Conservation (phyloP, 2,113 vertebrate species). For the Heterocephalus glaber region DNA sequence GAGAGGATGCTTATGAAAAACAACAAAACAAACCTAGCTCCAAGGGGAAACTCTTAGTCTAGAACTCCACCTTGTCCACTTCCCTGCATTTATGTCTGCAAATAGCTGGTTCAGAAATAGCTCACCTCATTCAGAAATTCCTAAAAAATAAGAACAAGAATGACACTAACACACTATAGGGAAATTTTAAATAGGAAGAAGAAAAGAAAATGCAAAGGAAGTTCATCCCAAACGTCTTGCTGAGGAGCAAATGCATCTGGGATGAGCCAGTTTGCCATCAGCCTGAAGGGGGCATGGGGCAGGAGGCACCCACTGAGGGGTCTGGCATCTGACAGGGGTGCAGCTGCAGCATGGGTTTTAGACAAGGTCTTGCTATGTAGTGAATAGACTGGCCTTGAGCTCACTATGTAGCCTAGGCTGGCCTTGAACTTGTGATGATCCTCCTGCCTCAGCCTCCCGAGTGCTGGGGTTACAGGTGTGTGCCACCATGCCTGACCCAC, state of each 20-base stretch:
- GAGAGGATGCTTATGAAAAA: background rate
- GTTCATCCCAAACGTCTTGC: background rate
- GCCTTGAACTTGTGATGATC: background rate
- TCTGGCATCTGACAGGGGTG: background rate
- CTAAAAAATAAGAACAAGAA: background rate
- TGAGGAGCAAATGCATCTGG: background rate
- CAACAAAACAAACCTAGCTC: background rate
- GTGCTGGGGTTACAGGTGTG: background rate
- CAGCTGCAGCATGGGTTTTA: background rate
- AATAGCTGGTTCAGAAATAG: slow-evolving; percentile 14
- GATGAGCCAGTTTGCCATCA: no score
- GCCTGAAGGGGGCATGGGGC: no score
- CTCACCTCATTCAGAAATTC: background rate
- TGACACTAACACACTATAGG: background rate
- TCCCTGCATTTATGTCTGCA: background rate
- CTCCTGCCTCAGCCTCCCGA: background rate
- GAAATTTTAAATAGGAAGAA: background rate
- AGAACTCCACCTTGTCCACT: background rate
- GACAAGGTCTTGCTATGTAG: background rate
- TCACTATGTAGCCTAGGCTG: background rate
- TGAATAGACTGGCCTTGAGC: background rate
- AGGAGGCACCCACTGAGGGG: background rate
- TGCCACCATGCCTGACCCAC: background rate
- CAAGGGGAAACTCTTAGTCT: background rate
- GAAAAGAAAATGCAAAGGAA: background rate